Evolutionary conservation across 2,797 vertebrate genomes (phyloP), one percentile per base, ranked within the genome.

Genomic region (Eleutherodactylus coqui): DNA sequence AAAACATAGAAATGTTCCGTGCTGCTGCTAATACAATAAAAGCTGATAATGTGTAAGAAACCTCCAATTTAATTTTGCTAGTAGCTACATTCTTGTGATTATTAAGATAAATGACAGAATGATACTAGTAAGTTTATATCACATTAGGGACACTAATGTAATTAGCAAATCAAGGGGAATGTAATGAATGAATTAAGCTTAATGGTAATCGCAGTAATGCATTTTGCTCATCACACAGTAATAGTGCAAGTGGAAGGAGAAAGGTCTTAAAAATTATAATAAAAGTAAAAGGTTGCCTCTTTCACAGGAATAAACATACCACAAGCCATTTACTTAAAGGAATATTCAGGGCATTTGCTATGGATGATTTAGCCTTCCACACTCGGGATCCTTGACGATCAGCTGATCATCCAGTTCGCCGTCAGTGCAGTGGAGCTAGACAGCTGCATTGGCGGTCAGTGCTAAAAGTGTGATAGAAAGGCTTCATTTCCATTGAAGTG

Each of bases 151-250:
- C 69, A 87, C 86, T 80, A 87, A 87, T 81, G 82, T 84, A 87
- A 87, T 87, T 87, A 84, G 86, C 76, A 85, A 84, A 87, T 85
- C 77, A 81, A 79, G 82, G n/a, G 76, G 76, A 87, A 87, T 72
- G 81, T 84, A 87, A 84, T 87, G 82, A 87, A 87, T 84, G 69
- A 87, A 87, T 87, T 87, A 87, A 73, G 79, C 82, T 80, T 84
- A 87, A 87, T 84, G 67, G 76, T 87, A 87, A 84, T 87, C 27
- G 69, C 73, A 80, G 76, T 84, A 87, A 84, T 84, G 70, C 70
- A 87, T 85, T 87, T 81, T 84, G 58, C 27, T 84, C 75, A 76
- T 84, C 82, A 67, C 75, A 84, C 34, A 36, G 82, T 69, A 85
- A 84, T 84, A 77, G 85, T 38, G 19, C 36, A 27, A 73, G 41